These are phyloP conservation scores for Lasioglossum zephyrum DNA, from an alignment of 2,888 invertebrate species.

Conservation along the genomic window DNA sequence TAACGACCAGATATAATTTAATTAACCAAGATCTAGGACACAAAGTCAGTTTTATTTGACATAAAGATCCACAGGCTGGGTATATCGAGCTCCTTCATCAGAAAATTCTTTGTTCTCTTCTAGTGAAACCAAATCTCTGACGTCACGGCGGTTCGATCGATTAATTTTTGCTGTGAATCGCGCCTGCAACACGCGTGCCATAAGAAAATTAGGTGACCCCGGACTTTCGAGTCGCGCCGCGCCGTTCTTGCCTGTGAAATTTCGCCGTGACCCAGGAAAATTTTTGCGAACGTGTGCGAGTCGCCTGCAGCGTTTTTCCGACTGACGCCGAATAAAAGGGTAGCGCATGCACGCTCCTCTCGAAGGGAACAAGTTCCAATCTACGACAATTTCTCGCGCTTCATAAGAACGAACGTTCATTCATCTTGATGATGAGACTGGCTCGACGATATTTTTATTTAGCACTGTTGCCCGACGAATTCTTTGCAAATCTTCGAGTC, in stretches of 20 bases:
- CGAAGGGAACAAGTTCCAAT: constrained; percentile 23
- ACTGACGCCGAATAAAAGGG: constrained; percentile 21
- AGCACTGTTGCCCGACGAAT: neutral
- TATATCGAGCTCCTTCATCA: neutral
- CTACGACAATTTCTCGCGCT: constrained; percentile 21
- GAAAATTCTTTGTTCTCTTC: neutral
- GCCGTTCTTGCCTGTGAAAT: neutral
- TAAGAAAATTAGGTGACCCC: constrained; percentile 7
- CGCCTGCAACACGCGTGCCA: neutral
- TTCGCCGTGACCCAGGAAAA: constrained; percentile 17
- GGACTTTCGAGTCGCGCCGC: neutral
- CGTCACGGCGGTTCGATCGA: neutral
- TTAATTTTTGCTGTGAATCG: neutral
- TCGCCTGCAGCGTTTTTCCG: neutral
- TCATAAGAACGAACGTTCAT: constrained; percentile 4
- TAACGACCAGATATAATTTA: neutral
- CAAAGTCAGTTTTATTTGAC: neutral
- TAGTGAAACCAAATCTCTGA: neutral
- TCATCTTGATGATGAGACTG: neutral
- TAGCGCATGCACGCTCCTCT: neutral
- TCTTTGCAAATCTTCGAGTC: neutral
- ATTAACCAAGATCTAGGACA: neutral
- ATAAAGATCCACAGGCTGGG: neutral
- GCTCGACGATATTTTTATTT: constrained; percentile 1
- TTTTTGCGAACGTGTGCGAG: constrained; percentile 18